Evolutionary conservation across 1,140 invertebrate species (phyloP).

Genomic region (Latrodectus geometricus): DNA sequence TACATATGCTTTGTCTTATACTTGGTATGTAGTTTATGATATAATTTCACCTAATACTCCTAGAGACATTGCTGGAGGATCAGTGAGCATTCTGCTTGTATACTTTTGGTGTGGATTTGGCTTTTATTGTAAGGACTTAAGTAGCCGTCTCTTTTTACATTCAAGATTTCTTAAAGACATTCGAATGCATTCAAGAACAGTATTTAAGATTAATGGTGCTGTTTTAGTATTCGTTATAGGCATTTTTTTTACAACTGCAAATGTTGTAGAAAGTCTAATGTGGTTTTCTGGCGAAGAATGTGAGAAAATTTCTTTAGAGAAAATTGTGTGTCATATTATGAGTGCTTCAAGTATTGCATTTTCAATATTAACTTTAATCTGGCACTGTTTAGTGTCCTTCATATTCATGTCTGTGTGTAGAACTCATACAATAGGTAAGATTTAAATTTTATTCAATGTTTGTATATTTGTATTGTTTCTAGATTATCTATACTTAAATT

Average conservation of each 20-base stretch:
- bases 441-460: constrained; percentile 1
- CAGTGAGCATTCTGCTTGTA: constrained; percentile 66
- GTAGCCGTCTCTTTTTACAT: constrained; percentile 66
- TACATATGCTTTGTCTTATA: constrained; percentile 57
- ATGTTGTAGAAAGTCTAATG: constrained; percentile 64
- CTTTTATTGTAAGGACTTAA: constrained; percentile 55
- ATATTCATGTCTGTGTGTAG: constrained; percentile 70
- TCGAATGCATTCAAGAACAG: constrained; percentile 69
- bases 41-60: constrained; percentile 67
- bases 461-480: background rate
- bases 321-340: constrained; percentile 67
- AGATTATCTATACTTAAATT: background rate
- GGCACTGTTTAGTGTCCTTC: constrained; percentile 70
- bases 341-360: constrained; percentile 67
- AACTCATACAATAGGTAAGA: constrained; percentile 71
- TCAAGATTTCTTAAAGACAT: constrained; percentile 69
- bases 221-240: constrained; percentile 66
- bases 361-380: constrained; percentile 67
- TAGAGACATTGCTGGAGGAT: constrained; percentile 67
- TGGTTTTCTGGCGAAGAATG: constrained; percentile 65
- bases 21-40: constrained; percentile 67
- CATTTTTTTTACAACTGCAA: constrained; percentile 64
- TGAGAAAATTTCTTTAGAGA: constrained; percentile 65
- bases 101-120: constrained; percentile 66
- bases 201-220: constrained; percentile 69